Percentiles rank a stretch among this genome's conserved stretches.
Conservation (phyloP, 2,113 vertebrate species). For the Mormoops blainvillei region DNA sequence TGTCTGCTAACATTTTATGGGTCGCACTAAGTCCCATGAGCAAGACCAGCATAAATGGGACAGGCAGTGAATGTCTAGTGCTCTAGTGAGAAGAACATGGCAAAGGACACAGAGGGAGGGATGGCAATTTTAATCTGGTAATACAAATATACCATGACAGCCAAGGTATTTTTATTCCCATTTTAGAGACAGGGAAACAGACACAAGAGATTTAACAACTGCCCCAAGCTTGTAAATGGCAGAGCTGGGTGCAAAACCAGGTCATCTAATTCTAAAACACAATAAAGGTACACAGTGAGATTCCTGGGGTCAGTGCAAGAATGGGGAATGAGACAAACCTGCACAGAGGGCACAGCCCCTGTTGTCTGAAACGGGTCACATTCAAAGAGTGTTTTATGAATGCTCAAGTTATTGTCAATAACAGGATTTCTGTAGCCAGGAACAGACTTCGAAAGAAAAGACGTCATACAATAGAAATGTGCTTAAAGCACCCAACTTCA, state of each 20-base stretch:
- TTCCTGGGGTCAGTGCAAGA: accelerated
- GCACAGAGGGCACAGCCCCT: accelerated
- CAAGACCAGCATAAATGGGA: neutral
- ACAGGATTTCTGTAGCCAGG: neutral
- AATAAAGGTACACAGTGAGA: neutral
- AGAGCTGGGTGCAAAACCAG: neutral
- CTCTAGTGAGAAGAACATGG: neutral
- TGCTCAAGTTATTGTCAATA: neutral
- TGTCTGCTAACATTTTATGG: neutral
- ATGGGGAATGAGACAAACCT: neutral
- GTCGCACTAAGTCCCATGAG: neutral
- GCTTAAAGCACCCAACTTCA: neutral
- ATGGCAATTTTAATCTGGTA: neutral
- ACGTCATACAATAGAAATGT: neutral
- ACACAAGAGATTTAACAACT: neutral
- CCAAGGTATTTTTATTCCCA: neutral
- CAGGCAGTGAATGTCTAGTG: neutral
- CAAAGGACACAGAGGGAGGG: neutral
- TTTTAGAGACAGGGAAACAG: neutral
- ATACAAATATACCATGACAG: neutral
- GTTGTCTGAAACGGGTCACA: neutral
- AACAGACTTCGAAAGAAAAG: neutral
- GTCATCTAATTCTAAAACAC: neutral
- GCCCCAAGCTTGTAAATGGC: neutral
- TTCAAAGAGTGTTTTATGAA: neutral